Conservation (phyloP, 2,888 invertebrate species). For the Drosophila leonis region DNA sequence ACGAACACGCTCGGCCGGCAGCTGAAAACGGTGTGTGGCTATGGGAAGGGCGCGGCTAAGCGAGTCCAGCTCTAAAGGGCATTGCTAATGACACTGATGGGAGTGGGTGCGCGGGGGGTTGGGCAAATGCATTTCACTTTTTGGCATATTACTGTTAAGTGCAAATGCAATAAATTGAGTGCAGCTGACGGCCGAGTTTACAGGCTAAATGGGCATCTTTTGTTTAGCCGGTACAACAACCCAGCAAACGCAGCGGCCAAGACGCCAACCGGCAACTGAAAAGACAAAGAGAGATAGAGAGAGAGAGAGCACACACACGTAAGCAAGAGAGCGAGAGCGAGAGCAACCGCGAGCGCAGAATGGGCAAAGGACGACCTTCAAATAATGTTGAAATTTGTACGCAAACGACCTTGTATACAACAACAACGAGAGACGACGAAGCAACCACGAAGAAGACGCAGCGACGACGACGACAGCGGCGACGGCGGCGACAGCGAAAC, state of each 20-base stretch:
- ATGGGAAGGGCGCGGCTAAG: conserved; percentile 50
- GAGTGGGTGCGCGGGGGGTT: background rate
- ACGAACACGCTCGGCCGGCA: conserved; percentile 21
- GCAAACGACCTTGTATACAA: conserved; percentile 86
- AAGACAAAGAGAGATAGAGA: conserved; percentile 19
- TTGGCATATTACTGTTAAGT: conserved; percentile 12
- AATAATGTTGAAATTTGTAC: conserved; percentile 85
- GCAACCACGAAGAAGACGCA: conserved; percentile 61
- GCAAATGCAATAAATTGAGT: conserved; percentile 36
- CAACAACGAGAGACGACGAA: conserved; percentile 70
- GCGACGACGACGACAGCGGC: conserved; percentile 49
- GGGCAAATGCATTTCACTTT: conserved; percentile 19
- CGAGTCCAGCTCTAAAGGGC: conserved; percentile 5
- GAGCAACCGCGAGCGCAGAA: conserved; percentile 56
- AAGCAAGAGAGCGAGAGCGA: conserved; percentile 40
- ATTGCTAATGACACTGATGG: conserved; percentile 4
- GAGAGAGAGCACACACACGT: conserved; percentile 25
- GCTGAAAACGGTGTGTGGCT: conserved; percentile 28
- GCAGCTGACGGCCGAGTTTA: conserved; percentile 5
- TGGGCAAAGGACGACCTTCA: conserved; percentile 86
- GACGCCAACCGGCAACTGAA: conserved; percentile 53
- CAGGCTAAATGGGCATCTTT: conserved; percentile 25
- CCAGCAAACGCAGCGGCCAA: conserved; percentile 34
- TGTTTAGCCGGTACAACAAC: conserved; percentile 60
- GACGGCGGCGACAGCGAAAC: conserved; percentile 43